These are phyloP conservation scores for Charina bottae DNA, from an alignment of 2,113 vertebrate species.

Conservation along the genomic window DNA sequence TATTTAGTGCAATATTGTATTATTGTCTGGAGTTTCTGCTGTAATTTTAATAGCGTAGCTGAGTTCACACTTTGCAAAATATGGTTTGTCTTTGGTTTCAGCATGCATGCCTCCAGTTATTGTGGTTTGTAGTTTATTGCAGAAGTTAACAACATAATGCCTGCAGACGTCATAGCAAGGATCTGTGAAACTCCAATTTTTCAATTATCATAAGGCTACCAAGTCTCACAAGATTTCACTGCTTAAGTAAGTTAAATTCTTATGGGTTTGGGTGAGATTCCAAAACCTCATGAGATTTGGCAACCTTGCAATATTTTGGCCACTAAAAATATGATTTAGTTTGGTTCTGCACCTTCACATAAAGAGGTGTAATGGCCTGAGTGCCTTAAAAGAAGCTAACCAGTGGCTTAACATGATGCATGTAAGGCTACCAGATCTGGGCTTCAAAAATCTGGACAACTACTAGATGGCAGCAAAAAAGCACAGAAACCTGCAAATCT, in stretches of 20 bases:
- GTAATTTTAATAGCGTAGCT: slow-evolving; percentile 7
- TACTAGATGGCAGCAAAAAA: background rate
- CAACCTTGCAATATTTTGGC: background rate
- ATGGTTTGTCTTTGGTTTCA: background rate
- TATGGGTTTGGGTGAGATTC: background rate
- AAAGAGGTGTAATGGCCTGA: background rate
- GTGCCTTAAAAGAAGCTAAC: background rate
- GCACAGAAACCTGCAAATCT: background rate
- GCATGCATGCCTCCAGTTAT: background rate
- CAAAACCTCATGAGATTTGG: background rate
- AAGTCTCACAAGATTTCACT: background rate
- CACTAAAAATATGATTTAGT: background rate
- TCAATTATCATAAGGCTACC: background rate
- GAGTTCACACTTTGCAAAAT: background rate
- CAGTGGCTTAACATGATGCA: background rate
- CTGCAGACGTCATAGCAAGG: background rate
- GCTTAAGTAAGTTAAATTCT: background rate
- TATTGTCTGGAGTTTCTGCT: slow-evolving; percentile 2
- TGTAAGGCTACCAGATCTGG: background rate
- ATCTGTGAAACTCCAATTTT: background rate
- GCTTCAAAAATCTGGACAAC: background rate
- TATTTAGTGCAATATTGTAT: background rate
- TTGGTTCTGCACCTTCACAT: background rate
- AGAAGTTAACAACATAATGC: background rate
- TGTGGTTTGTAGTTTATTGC: background rate